Evolutionary conservation across 2,888 invertebrate species (phyloP).

Genomic region (Aleiodes testaceus): DNA sequence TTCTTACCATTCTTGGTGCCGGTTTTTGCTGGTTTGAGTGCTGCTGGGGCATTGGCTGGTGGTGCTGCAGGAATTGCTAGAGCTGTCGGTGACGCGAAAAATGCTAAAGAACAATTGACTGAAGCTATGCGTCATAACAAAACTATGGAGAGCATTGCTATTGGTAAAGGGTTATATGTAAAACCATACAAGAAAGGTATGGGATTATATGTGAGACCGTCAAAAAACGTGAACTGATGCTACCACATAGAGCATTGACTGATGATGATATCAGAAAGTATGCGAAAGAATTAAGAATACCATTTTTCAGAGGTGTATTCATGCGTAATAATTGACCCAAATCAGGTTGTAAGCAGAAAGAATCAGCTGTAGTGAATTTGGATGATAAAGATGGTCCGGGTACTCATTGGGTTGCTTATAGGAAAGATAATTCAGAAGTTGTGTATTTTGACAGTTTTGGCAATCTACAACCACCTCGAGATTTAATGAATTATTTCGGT

Average conservation of each 20-base stretch:
- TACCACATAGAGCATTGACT: slow-evolving; percentile 48
- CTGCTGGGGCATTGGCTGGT: neutral
- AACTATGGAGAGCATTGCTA: too few relatives aligned
- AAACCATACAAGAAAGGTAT: slow-evolving; percentile 53
- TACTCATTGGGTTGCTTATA: slow-evolving; percentile 64
- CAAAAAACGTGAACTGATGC: slow-evolving; percentile 46
- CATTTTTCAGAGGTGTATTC: slow-evolving; percentile 63
- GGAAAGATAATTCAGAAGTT: slow-evolving; percentile 58
- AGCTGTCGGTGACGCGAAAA: neutral
- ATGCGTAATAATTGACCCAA: slow-evolving; percentile 43
- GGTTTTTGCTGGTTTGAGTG: neutral
- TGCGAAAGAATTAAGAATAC: slow-evolving; percentile 56
- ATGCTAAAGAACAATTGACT: slow-evolving; percentile 57
- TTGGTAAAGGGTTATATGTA: slow-evolving; percentile 56
- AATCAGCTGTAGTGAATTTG: slow-evolving; percentile 31
- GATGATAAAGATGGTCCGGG: slow-evolving; percentile 38
- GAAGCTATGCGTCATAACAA: slow-evolving; percentile 51
- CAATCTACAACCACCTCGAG: slow-evolving; percentile 60
- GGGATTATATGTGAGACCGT: slow-evolving; percentile 44
- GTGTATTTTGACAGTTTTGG: slow-evolving; percentile 68
- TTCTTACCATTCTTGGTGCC: too few relatives aligned
- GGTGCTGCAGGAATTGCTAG: neutral
- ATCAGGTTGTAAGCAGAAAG: slow-evolving; percentile 9
- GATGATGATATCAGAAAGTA: slow-evolving; percentile 58
- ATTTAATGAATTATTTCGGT: slow-evolving; percentile 52